phyloP scores from a whole-genome alignment of 2,797 vertebrate species.

The Enoplosus armatus region DNA sequence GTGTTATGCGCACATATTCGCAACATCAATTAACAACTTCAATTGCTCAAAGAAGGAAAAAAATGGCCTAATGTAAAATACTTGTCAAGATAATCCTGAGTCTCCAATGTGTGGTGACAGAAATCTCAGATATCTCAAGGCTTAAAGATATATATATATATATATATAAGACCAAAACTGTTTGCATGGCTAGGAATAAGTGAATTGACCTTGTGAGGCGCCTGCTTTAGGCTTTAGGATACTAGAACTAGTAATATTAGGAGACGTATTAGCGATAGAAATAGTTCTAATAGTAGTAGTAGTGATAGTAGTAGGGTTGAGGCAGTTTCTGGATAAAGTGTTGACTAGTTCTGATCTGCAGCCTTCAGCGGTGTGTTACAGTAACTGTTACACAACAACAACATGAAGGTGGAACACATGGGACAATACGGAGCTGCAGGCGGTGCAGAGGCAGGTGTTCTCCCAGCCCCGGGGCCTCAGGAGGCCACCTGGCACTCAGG shows the following conservation, averaged over 20 bases:
- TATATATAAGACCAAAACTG: no score
- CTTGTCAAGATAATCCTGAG: not conserved
- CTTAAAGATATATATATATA: no score
- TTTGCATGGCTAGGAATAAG: no score
- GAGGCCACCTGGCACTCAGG: constrained; percentile 70
- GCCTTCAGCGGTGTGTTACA: constrained; percentile 39
- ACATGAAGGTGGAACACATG: constrained; percentile 59
- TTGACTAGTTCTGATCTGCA: constrained; percentile 13
- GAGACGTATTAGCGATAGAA: not conserved
- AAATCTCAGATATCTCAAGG: no score
- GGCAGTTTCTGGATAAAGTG: not conserved
- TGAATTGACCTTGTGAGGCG: not conserved
- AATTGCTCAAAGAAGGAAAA: not conserved
- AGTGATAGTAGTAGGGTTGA: not conserved
- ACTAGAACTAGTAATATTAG: not conserved
- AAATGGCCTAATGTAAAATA: no score
- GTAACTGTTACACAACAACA: constrained; percentile 76
- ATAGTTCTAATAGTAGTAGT: not conserved
- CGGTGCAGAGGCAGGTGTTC: constrained; percentile 76
- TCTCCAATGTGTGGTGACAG: no score
- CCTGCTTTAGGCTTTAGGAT: no score
- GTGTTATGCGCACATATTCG: no score
- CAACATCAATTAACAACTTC: no score
- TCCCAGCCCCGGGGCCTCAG: constrained; percentile 62
- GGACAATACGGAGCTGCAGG: constrained; percentile 64